A percentile compares a stretch with the other conserved stretches of the same genome.
phyloP scores from a whole-genome alignment of 2,888 invertebrate species.

The Acronicta alni region DNA sequence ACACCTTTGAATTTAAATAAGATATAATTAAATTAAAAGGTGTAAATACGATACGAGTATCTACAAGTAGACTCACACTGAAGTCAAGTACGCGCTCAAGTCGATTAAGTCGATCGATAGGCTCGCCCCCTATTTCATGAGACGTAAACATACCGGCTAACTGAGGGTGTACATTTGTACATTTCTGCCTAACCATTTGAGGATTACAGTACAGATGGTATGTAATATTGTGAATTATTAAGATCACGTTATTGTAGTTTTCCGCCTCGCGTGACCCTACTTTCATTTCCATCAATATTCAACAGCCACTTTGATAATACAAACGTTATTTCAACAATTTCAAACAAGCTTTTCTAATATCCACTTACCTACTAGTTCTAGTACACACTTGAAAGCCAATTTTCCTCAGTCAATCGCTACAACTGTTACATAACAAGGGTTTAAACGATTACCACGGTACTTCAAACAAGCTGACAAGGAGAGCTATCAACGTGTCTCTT shows the following conservation, averaged over 20 bases:
- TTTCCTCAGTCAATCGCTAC: conserved; percentile 25
- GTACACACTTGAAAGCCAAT: conserved; percentile 15
- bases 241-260: neutral
- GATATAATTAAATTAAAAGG: too few species aligned
- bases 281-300: conserved; percentile 2
- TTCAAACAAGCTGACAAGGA: conserved; percentile 41
- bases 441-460: conserved; percentile 37
- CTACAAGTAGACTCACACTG: too few species aligned
- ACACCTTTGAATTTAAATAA: too few species aligned
- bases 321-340: conserved; percentile 1
- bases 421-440: conserved; percentile 43
- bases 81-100: too few species aligned
- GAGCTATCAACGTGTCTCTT: conserved; percentile 41
- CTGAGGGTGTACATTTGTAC: too few species aligned
- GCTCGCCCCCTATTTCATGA: too few species aligned
- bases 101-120: too few species aligned
- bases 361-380: neutral
- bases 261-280: neutral
- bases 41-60: too few species aligned
- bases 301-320: conserved; percentile 1
- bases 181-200: too few species aligned
- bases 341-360: conserved; percentile 2
- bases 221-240: neutral
- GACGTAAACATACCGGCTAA: too few species aligned
- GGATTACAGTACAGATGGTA: too few species aligned